Conservation (phyloP, 2,113 vertebrate species). For the Acinonyx jubatus region DNA sequence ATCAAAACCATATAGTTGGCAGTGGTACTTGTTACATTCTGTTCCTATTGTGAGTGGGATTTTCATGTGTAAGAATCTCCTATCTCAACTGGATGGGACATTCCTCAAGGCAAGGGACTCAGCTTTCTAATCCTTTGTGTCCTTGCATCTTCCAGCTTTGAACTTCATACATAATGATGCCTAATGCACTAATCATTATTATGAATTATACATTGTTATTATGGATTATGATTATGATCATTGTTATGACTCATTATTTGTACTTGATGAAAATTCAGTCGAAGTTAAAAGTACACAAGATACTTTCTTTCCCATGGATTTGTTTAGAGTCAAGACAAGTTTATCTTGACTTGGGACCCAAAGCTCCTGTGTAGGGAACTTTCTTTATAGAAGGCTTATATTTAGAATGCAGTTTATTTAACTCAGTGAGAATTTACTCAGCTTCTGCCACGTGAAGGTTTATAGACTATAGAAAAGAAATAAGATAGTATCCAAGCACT, state of each 20-base stretch:
- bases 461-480: slow-evolving; percentile 19
- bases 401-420: slow-evolving; percentile 27
- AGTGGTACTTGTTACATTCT: not conserved
- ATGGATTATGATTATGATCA: slow-evolving; percentile 58
- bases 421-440: slow-evolving; percentile 22
- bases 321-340: not conserved
- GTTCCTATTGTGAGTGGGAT: not conserved
- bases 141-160: not conserved
- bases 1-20: not conserved
- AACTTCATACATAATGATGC: slow-evolving; percentile 31
- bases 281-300: slow-evolving; percentile 5
- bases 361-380: not conserved
- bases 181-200: not conserved
- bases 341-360: not conserved
- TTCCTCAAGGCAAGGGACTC: not conserved
- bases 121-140: not conserved
- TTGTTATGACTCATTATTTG: slow-evolving; percentile 29
- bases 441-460: not conserved
- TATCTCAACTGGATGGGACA: not conserved
- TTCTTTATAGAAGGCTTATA: slow-evolving; percentile 22
- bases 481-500: not conserved
- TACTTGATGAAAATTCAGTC: slow-evolving; percentile 3
- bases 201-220: slow-evolving; percentile 20
- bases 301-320: not conserved
- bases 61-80: not conserved